These are phyloP conservation scores for Drosophila siamana DNA, from an alignment of 2,888 invertebrate species.

Conservation along the genomic window DNA sequence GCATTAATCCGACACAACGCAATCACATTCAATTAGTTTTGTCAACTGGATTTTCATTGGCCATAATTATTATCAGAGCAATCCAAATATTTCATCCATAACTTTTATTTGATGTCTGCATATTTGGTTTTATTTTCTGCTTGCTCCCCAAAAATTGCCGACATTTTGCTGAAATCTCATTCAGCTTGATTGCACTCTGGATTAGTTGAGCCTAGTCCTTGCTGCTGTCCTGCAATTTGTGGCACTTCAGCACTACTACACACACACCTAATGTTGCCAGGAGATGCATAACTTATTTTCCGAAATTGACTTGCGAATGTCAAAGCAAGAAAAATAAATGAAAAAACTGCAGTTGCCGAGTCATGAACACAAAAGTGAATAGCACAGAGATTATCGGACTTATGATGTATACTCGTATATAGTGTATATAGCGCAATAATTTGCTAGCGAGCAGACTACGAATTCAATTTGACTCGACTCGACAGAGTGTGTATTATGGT, in stretches of 20 bases:
- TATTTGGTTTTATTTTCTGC: slow-evolving; percentile 1
- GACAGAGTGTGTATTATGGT: slow-evolving; percentile 8
- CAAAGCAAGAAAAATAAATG: no score
- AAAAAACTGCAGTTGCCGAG: no score
- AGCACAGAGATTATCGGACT: no score
- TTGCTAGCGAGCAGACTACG: background rate
- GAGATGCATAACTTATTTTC: no score
- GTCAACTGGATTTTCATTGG: slow-evolving; percentile 7
- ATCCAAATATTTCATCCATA: slow-evolving; percentile 18
- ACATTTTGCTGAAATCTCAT: background rate
- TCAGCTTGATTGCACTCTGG: background rate
- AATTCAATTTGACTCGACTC: background rate
- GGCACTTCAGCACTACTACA: no score
- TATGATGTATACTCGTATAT: no score
- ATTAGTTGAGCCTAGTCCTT: background rate
- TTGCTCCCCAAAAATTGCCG: background rate
- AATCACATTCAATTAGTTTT: slow-evolving; percentile 19
- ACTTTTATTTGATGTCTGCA: background rate
- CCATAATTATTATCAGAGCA: slow-evolving; percentile 13
- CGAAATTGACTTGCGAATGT: no score
- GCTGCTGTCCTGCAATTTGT: no score
- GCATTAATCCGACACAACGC: slow-evolving; percentile 39
- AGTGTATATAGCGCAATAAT: background rate
- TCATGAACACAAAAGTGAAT: no score
- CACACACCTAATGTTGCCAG: no score